A percentile compares a stretch with the other conserved stretches of the same genome.
phyloP scores from a whole-genome alignment of 2,113 vertebrate species.

The Blennius ocellaris region DNA sequence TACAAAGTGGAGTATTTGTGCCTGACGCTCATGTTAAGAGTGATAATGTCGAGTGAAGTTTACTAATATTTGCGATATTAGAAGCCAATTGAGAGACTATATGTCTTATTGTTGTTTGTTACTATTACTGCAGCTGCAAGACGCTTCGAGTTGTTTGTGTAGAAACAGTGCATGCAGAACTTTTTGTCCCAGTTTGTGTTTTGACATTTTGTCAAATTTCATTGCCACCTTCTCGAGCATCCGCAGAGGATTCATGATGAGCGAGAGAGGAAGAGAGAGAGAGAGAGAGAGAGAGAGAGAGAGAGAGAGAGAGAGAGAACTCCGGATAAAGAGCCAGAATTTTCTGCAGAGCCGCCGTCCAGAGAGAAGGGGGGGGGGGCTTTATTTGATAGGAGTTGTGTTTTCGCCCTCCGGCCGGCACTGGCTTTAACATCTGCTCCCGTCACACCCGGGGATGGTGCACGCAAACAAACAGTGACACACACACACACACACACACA shows the following conservation, averaged over 20 bases:
- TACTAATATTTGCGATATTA: no score
- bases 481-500: constrained; percentile 4
- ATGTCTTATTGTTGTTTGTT: no score
- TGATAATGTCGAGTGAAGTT: no score
- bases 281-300: no score
- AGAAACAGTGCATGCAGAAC: constrained; percentile 28
- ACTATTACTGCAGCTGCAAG: no score
- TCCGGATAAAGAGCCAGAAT: constrained; percentile 47
- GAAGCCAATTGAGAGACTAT: no score
- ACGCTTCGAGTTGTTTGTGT: not conserved
- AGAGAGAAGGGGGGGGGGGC: constrained; percentile 35
- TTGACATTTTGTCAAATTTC: constrained; percentile 44
- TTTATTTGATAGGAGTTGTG: constrained; percentile 55
- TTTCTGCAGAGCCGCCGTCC: constrained; percentile 51
- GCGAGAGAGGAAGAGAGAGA: no score
- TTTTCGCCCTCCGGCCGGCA: constrained; percentile 46
- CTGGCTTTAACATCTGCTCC: constrained; percentile 70
- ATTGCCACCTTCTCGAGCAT: constrained; percentile 19
- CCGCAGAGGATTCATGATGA: constrained; percentile 59
- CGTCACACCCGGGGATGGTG: constrained; percentile 53
- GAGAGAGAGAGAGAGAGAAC: constrained; percentile 39
- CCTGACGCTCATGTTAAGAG: no score
- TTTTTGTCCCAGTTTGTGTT: constrained; percentile 51
- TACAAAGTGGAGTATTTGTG: no score
- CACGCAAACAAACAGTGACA: constrained; percentile 31